phyloP scores from a whole-genome alignment of 2,888 invertebrate species.

The Mesorhabditis sp. region DNA sequence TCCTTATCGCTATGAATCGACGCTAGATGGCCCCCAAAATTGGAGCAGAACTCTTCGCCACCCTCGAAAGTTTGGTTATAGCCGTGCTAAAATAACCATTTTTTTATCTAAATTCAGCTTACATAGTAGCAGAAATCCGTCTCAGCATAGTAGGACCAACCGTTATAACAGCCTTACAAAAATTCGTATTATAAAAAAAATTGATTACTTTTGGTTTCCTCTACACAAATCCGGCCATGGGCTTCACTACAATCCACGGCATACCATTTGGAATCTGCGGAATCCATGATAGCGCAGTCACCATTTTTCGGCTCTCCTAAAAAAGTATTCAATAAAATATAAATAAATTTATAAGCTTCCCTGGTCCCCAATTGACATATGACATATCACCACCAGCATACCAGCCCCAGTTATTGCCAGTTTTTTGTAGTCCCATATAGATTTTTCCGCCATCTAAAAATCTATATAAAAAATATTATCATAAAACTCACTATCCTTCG shows the following conservation, averaged over 20 bases:
- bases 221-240: neutral
- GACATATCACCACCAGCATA: neutral
- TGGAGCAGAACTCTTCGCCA: neutral
- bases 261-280: neutral
- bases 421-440: neutral
- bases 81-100: neutral
- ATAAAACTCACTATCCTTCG: neutral
- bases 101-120: neutral
- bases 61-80: neutral
- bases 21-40: neutral
- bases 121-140: slow-evolving; percentile 6
- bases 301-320: neutral
- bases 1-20: slow-evolving; percentile 3
- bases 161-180: neutral
- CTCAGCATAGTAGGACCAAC: neutral
- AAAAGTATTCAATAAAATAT: neutral
- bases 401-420: neutral
- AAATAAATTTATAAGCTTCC: neutral
- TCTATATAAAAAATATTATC: neutral
- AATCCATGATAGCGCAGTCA: slow-evolving; percentile 1
- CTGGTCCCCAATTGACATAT: neutral
- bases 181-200: neutral
- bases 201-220: neutral
- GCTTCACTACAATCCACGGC: neutral
- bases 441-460: neutral